Conservation (phyloP, 2,113 vertebrate genomes). For the Corynorhinus townsendii region DNA sequence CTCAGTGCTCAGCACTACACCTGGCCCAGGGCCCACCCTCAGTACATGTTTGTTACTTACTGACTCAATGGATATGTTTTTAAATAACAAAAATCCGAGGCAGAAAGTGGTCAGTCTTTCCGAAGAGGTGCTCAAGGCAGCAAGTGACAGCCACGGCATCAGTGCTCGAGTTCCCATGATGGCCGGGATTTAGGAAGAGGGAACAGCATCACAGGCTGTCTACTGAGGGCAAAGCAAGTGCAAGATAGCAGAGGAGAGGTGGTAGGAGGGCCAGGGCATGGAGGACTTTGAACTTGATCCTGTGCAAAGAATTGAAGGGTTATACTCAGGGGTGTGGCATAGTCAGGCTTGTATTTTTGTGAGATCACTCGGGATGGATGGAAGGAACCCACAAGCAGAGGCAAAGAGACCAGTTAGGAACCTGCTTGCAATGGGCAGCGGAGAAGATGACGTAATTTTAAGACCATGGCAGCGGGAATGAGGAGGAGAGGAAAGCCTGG, state of each 20-base stretch:
- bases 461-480: not conserved
- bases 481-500: not conserved
- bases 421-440: accelerated
- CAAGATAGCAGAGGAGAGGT: not conserved
- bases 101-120: not conserved
- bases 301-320: not conserved
- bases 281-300: not conserved
- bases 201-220: accelerated
- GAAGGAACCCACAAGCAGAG: not conserved
- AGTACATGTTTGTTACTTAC: not conserved
- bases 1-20: not conserved
- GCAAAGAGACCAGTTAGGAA: not conserved
- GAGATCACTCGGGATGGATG: not conserved
- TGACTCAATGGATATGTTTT: not conserved
- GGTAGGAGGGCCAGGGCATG: not conserved
- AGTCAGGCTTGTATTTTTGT: not conserved
- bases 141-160: not conserved
- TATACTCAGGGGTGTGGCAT: not conserved
- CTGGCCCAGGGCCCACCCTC: accelerated
- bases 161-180: not conserved
- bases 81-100: not conserved
- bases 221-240: accelerated
- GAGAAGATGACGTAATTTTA: not conserved
- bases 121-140: not conserved
- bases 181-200: not conserved